Conservation (phyloP, 2,113 vertebrate species). For the Platanista minor region DNA sequence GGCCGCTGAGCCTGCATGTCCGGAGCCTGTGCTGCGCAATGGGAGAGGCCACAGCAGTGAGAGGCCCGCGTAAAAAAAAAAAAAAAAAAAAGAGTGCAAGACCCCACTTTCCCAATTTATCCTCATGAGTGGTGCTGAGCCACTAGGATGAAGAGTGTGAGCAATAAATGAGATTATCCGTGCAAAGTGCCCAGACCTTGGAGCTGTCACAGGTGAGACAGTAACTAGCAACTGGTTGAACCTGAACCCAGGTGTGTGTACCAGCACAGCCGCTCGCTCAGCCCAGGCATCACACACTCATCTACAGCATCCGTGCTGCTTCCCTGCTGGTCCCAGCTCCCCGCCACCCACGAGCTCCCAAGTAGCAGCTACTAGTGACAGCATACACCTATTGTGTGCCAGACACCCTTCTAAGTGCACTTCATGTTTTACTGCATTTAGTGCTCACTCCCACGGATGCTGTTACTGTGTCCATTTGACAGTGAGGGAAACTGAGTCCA, state of each 20-base stretch:
- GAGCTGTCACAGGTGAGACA: not conserved
- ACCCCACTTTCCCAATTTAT: not conserved
- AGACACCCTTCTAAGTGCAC: not conserved
- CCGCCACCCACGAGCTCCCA: too few relatives aligned
- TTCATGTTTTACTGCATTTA: rapidly evolving
- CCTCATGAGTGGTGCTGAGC: not conserved
- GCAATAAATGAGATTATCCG: not conserved
- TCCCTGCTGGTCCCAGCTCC: not conserved
- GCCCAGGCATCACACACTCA: too few relatives aligned
- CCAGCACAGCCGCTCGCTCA: not conserved
- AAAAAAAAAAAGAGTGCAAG: rapidly evolving
- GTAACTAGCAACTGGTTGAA: not conserved
- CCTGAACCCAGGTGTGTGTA: not conserved
- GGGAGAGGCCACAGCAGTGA: too few relatives aligned
- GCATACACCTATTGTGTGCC: not conserved
- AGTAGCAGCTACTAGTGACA: not conserved
- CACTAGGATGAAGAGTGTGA: not conserved
- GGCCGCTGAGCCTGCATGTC: too few relatives aligned
- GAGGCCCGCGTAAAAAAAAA: too few relatives aligned
- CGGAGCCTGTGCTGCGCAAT: too few relatives aligned
- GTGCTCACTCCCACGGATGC: rapidly evolving
- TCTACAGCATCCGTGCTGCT: too few relatives aligned
- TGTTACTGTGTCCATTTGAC: not conserved
- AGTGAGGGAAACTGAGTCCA: not conserved
- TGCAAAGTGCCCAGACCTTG: not conserved